Evolutionary conservation across 2,888 invertebrate genomes (phyloP), one percentile per base, ranked within the genome.

Genomic region (Drosophila acutilabella): DNA sequence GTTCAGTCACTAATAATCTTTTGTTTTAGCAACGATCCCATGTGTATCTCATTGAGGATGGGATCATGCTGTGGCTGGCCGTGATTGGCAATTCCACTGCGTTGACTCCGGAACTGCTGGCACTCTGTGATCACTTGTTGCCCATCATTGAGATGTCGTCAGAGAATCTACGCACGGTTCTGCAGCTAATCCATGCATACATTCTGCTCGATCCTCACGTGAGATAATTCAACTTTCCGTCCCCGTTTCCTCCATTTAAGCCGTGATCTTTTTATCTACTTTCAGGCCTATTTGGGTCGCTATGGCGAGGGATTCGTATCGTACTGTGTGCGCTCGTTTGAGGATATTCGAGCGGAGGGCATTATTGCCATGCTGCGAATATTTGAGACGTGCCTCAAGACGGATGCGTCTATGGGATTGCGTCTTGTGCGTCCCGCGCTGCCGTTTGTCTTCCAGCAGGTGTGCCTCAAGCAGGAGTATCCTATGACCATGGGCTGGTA

Each of bases 21-120:
- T 11, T 20, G 3, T 40, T 13, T 45, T 94, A 94, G 71, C 95
- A 97, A 90, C 94, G 95, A 59, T 94, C 96, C 0, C 97, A 98
- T 91, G 96, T 98, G 57, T 98, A 98, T 92, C 94, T 98, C 56
- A 93, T 98, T 79, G 98, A 98, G 92, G 98, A 99, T 91, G 98
- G 98, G 2, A 93, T 98, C 41, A 97, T 97, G 79, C 93, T 99
- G 65, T 98, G 98, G 98, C 93, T 96, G 58, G 96, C 96, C 0
- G 94, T 97, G 18, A 93, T 98, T 68, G 96, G 97, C 91, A 96
- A 96, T 90, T 94, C 96, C 4, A 94, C 96, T 0, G 92, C 93
- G 0, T 93, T 95, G 74, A 94, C 95, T 0, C 94, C 94, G 0
- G 94, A 95, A 78, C 93, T 97, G 47, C 93, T 97, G 89, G 94